These are phyloP conservation scores for Lerista edwardsae DNA, from an alignment of 2,797 vertebrate genomes.

Conservation along the genomic window DNA sequence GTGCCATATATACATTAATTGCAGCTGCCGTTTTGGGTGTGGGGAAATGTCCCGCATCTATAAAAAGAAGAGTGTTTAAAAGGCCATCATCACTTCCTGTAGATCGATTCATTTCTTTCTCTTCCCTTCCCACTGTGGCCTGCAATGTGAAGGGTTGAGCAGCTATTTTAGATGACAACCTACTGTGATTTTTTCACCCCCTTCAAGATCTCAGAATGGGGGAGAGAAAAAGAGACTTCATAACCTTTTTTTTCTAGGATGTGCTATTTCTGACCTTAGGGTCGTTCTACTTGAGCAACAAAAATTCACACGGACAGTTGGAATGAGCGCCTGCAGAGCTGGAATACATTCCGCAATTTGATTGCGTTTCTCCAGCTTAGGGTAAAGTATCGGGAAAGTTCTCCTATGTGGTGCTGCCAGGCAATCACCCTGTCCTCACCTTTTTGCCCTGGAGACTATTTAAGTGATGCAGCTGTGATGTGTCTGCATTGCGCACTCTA, in stretches of 20 bases:
- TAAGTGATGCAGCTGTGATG: not conserved
- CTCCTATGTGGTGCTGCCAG: not conserved
- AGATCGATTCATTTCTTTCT: not conserved
- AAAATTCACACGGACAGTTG: conserved; percentile 9
- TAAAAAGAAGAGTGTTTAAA: not conserved
- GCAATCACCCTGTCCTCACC: not conserved
- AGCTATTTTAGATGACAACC: conserved; percentile 8
- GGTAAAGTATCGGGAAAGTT: not conserved
- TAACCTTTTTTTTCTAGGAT: not conserved
- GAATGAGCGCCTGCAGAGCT: not conserved
- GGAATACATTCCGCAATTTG: not conserved
- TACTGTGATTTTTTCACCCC: not conserved
- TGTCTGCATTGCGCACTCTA: not conserved
- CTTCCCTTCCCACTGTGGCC: not conserved
- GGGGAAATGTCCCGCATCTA: not conserved
- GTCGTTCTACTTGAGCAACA: not conserved
- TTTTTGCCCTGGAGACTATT: not conserved
- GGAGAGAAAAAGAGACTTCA: not conserved
- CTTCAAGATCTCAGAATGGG: not conserved
- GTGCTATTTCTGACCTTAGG: not conserved
- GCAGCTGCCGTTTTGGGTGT: not conserved
- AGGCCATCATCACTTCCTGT: not conserved
- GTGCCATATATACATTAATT: not conserved
- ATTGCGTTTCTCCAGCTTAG: not conserved
- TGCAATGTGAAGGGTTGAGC: not conserved